Evolutionary conservation across 2,888 invertebrate genomes (phyloP).

Genomic region (Cetonia aurata): DNA sequence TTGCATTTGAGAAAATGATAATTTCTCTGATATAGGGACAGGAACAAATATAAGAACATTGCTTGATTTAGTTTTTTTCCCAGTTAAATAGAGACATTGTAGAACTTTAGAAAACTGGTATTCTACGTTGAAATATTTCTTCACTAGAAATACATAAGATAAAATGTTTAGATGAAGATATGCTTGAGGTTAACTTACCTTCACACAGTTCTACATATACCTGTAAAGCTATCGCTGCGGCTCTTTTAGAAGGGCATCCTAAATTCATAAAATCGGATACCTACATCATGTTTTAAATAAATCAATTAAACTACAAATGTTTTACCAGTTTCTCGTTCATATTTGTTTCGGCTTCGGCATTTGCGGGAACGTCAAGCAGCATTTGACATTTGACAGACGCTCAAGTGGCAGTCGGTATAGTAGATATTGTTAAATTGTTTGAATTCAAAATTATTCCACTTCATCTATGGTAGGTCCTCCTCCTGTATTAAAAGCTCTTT

Average conservation of each 20-base stretch:
- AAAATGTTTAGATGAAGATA: constrained; percentile 43
- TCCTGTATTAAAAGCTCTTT: constrained; percentile 32
- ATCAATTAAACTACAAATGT: constrained; percentile 56
- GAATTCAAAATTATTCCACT: constrained; percentile 53
- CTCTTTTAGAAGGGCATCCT: constrained; percentile 65
- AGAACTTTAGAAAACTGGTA: constrained; percentile 64
- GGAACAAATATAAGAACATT: constrained; percentile 65
- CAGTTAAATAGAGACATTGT: constrained; percentile 65
- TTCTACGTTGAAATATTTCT: constrained; percentile 66
- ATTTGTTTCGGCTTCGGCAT: background rate
- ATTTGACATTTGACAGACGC: background rate
- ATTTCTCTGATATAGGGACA: constrained; percentile 60
- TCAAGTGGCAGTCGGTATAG: background rate
- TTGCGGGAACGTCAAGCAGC: background rate
- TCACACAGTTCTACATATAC: constrained; percentile 71
- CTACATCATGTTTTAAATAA: constrained; percentile 55
- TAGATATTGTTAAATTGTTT: background rate
- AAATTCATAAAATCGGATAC: constrained; percentile 65
- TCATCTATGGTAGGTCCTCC: constrained; percentile 59
- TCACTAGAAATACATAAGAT: constrained; percentile 59
- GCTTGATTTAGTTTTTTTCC: constrained; percentile 61
- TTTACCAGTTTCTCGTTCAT: constrained; percentile 45
- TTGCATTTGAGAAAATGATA: constrained; percentile 64
- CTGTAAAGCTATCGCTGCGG: constrained; percentile 68
- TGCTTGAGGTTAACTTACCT: constrained; percentile 62